A percentile compares a stretch with the other conserved stretches of the same genome.
Conservation (phyloP, 2,797 vertebrate genomes). For the Okamejei kenojei region DNA sequence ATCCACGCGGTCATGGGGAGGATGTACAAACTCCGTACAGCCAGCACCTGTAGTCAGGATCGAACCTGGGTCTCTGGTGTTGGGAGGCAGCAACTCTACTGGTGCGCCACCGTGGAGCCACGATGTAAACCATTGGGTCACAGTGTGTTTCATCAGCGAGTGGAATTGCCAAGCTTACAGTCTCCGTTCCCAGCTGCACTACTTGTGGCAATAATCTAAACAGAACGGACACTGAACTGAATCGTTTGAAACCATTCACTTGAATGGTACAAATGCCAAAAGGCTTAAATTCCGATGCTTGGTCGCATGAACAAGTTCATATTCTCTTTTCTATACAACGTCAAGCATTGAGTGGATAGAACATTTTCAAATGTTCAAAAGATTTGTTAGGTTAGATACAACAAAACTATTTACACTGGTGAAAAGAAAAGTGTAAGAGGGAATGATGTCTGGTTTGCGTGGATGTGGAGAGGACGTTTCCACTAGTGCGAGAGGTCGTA, state of each 20-base stretch:
- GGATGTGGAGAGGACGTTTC: too few relatives aligned
- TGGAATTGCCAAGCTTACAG: background rate
- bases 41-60: too few relatives aligned
- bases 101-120: too few relatives aligned
- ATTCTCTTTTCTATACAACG: background rate
- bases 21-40: too few relatives aligned
- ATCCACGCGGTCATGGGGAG: too few relatives aligned
- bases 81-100: too few relatives aligned
- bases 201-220: background rate
- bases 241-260: background rate
- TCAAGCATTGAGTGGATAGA: background rate
- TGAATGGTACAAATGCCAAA: background rate
- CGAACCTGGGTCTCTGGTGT: too few relatives aligned
- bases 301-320: background rate
- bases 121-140: background rate
- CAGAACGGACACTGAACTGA: too few relatives aligned
- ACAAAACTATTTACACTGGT: background rate
- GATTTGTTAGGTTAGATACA: background rate
- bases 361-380: background rate
- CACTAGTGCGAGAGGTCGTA: too few relatives aligned
- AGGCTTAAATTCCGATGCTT: background rate
- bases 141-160: background rate
- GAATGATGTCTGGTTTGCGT: background rate
- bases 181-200: background rate
- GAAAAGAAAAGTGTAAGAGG: background rate